These are phyloP conservation scores for Callinectes sapidus DNA, from an alignment of 2,888 invertebrate genomes.

Conservation along the genomic window DNA sequence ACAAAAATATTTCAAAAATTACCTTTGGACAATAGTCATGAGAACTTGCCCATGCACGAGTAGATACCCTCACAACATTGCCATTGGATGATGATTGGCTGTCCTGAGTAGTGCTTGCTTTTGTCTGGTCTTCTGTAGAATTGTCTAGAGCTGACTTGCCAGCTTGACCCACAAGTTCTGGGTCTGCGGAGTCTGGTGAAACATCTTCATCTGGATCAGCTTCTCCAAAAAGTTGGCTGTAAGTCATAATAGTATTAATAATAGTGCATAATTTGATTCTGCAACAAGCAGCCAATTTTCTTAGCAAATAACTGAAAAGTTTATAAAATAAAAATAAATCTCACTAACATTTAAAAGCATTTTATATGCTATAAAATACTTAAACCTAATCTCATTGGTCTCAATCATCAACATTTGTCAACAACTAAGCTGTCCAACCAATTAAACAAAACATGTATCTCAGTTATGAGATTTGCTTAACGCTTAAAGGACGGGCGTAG, in stretches of 20 bases:
- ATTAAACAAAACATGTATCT: too few relatives aligned
- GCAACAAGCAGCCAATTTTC: neutral
- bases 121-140: neutral
- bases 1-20: neutral
- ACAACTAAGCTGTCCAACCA: too few relatives aligned
- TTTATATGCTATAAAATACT: neutral
- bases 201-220: slow-evolving; percentile 98
- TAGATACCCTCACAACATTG: slow-evolving; percentile 82
- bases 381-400: too few relatives aligned
- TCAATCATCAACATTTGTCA: too few relatives aligned
- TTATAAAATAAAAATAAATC: neutral
- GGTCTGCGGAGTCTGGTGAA: slow-evolving; percentile 97
- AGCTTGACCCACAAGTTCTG: slow-evolving; percentile 82
- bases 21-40: slow-evolving; percentile 83
- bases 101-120: slow-evolving; percentile 46
- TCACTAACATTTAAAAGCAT: neutral
- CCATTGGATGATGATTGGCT: slow-evolving; percentile 78
- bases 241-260: slow-evolving; percentile 72
- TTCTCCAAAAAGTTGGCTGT: slow-evolving; percentile 96
- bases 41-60: slow-evolving; percentile 91
- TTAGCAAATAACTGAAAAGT: neutral
- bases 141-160: slow-evolving; percentile 74
- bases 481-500: too few relatives aligned
- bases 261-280: neutral
- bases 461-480: too few relatives aligned